Evolutionary conservation across 2,888 invertebrate genomes (phyloP).

Genomic region (Ichneumoninae sp.): DNA sequence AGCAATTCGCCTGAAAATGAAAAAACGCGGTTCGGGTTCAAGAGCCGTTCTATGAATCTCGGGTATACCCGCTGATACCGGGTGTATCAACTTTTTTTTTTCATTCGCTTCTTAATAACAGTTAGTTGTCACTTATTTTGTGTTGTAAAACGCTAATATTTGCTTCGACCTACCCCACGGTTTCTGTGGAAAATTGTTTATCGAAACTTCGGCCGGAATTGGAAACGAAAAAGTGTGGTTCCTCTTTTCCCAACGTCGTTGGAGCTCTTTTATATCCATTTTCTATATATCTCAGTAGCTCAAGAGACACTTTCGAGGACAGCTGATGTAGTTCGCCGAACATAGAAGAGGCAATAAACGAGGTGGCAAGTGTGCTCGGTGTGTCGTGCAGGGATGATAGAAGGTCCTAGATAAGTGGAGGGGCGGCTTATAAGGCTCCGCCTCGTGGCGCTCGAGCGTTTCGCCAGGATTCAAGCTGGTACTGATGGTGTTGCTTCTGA

Average conservation of each 20-base stretch:
- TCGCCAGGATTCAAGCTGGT: conserved; percentile 48
- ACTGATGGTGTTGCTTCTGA: conserved; percentile 52
- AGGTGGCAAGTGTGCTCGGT: conserved; percentile 20
- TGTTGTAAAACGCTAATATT: neutral
- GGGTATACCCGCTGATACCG: too few species aligned
- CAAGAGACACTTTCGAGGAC: conserved; percentile 10
- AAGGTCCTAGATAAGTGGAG: conserved; percentile 39
- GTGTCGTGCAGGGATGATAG: conserved; percentile 34
- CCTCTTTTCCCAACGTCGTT: neutral
- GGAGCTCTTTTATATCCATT: neutral
- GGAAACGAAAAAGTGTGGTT: neutral
- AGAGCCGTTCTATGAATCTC: neutral
- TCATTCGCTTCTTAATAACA: neutral
- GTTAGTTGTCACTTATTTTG: neutral
- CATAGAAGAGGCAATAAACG: conserved; percentile 43
- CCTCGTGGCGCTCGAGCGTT: conserved; percentile 48
- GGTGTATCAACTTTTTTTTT: neutral
- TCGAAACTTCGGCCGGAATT: neutral
- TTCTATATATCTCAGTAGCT: conserved; percentile 2
- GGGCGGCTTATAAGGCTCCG: conserved; percentile 29
- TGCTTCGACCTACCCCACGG: neutral
- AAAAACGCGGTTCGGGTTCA: neutral
- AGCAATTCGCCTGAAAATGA: conserved; percentile 8
- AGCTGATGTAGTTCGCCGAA: conserved; percentile 18
- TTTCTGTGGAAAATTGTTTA: neutral